These are phyloP conservation scores for Cerastis leucographa DNA, from an alignment of 2,888 invertebrate species.

Conservation along the genomic window DNA sequence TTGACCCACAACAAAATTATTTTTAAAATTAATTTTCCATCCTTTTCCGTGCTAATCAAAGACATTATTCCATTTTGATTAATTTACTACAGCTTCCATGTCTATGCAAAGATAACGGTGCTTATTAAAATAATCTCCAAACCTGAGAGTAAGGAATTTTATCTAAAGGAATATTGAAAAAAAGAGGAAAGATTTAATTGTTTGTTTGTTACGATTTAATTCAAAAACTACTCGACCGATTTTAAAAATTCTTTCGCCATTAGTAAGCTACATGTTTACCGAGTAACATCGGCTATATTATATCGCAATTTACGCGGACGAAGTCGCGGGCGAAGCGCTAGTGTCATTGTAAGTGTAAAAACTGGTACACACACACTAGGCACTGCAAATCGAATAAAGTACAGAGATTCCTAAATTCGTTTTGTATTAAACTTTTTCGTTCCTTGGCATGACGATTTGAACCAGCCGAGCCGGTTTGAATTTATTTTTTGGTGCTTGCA, in stretches of 20 bases:
- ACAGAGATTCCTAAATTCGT: slow-evolving; percentile 17
- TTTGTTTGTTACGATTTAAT: no score
- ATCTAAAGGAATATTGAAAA: no score
- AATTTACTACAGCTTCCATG: neutral
- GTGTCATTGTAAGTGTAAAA: slow-evolving; percentile 1
- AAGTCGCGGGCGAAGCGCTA: no score
- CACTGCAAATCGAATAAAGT: neutral
- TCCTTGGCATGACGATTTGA: slow-evolving; percentile 21
- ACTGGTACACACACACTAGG: neutral
- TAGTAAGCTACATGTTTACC: no score
- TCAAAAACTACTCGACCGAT: no score
- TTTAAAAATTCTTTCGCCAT: no score
- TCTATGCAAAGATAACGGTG: neutral
- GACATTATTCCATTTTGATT: neutral
- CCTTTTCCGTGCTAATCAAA: neutral
- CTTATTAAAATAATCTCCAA: neutral
- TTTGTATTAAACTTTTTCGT: slow-evolving; percentile 8
- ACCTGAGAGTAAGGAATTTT: neutral
- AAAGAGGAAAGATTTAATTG: no score
- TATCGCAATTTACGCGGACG: no score
- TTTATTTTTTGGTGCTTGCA: slow-evolving; percentile 27
- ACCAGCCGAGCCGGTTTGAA: slow-evolving; percentile 13
- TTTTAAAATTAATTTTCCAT: neutral
- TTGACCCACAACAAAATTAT: no score
- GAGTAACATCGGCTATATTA: no score